Conservation (phyloP, 2,888 invertebrate genomes). For the Acanthosoma haemorrhoidale region DNA sequence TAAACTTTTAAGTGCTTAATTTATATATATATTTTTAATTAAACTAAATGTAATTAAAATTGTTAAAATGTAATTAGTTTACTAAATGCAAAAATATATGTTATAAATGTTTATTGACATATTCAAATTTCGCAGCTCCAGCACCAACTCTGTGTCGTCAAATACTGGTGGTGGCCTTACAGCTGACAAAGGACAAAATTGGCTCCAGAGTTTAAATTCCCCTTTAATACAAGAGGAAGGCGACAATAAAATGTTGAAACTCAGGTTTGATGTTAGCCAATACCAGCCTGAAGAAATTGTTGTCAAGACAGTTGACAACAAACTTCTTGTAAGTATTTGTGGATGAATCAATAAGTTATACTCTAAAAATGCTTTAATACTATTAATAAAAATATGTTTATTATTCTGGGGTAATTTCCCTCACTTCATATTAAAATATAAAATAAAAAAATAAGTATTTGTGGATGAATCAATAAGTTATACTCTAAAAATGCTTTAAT, state of each 20-base stretch:
- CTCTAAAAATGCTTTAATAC: not conserved
- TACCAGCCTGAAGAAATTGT: slow-evolving; percentile 96
- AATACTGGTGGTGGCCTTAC: slow-evolving; percentile 51
- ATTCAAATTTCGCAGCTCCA: too few relatives aligned
- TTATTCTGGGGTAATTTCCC: too few relatives aligned
- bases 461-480: not conserved
- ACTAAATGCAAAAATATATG: too few relatives aligned
- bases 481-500: not conserved
- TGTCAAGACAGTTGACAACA: slow-evolving; percentile 97
- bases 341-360: not conserved
- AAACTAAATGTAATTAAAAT: too few relatives aligned
- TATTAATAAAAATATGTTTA: too few relatives aligned
- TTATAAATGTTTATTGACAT: too few relatives aligned
- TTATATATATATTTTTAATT: too few relatives aligned
- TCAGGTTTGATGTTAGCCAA: slow-evolving; percentile 95
- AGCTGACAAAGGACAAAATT: slow-evolving; percentile 52
- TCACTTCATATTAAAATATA: not conserved
- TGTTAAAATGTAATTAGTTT: too few relatives aligned
- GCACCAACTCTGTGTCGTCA: slow-evolving; percentile 56
- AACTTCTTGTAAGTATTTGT: slow-evolving; percentile 70
- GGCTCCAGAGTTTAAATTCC: slow-evolving; percentile 81
- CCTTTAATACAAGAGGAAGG: slow-evolving; percentile 92
- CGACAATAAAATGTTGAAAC: slow-evolving; percentile 86
- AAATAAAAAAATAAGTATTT: not conserved
- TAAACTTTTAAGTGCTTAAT: too few relatives aligned